Percentiles rank a stretch among this genome's conserved stretches.
phyloP scores from a whole-genome alignment of 23 tunicate genomes.

The Trididemnum nubilum region DNA sequence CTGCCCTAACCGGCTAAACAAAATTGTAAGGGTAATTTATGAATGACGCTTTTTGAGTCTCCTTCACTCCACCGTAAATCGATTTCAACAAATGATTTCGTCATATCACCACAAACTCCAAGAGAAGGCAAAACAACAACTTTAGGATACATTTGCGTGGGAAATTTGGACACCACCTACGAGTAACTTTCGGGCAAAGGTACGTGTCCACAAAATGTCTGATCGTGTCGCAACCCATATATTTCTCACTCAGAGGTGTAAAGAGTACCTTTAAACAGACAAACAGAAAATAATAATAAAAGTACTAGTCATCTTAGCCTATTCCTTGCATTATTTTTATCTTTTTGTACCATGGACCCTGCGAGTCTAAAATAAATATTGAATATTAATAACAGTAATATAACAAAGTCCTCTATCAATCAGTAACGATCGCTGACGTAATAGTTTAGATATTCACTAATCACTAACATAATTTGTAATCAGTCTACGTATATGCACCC shows the following conservation, averaged over 20 bases:
- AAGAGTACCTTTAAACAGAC: slow-evolving; percentile 27
- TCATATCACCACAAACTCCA: slow-evolving; percentile 84
- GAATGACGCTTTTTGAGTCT: slow-evolving; percentile 65
- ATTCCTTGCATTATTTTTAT: too few relatives aligned
- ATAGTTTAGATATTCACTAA: too few relatives aligned
- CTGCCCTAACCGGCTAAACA: too few relatives aligned
- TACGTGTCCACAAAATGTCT: slow-evolving; percentile 70
- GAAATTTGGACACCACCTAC: slow-evolving; percentile 75
- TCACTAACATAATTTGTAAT: too few relatives aligned
- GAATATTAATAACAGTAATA: too few relatives aligned
- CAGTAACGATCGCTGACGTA: too few relatives aligned
- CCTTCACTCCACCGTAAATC: slow-evolving; percentile 95
- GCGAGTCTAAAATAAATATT: too few relatives aligned
- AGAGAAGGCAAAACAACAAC: slow-evolving; percentile 74
- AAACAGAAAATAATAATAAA: too few relatives aligned
- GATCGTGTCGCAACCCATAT: slow-evolving; percentile 68
- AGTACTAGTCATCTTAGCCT: too few relatives aligned
- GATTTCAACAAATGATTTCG: slow-evolving; percentile 64
- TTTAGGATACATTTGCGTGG: slow-evolving; percentile 60
- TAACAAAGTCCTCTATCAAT: too few relatives aligned
- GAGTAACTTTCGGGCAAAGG: slow-evolving; percentile 12
- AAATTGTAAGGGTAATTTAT: slow-evolving; percentile 39
- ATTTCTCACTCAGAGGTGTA: slow-evolving; percentile 76
- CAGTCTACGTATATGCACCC: too few relatives aligned
- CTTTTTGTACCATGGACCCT: too few relatives aligned